phyloP scores from a whole-genome alignment of 2,113 vertebrate species.

The Trachemys scripta region DNA sequence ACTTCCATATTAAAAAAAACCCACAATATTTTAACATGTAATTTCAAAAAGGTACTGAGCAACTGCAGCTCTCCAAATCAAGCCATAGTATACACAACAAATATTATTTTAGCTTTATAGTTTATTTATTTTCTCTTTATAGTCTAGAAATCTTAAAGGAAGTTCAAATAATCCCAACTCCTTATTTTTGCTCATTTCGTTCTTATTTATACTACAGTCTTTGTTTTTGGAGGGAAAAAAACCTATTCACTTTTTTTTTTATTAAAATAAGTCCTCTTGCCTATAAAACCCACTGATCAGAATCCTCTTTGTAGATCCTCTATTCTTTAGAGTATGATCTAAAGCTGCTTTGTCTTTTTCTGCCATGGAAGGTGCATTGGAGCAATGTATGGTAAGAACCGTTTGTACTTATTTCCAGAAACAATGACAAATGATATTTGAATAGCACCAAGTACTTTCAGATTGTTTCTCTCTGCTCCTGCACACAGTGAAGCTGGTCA shows the following conservation, averaged over 20 bases:
- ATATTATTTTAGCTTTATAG: not conserved
- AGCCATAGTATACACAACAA: not conserved
- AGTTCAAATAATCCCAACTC: not conserved
- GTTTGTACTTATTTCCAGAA: not conserved
- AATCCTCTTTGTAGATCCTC: not conserved
- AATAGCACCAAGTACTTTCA: not conserved
- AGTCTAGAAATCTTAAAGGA: not conserved
- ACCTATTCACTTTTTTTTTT: not conserved
- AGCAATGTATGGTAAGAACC: fast-evolving
- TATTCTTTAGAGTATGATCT: not conserved
- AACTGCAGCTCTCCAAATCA: not conserved
- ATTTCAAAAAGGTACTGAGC: not conserved
- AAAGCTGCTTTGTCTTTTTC: not conserved
- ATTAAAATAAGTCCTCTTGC: not conserved
- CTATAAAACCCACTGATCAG: not conserved
- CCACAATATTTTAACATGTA: not conserved
- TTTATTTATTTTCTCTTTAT: not conserved
- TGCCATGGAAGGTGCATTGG: not conserved
- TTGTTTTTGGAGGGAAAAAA: not conserved
- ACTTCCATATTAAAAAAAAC: not conserved
- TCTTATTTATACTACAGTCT: not conserved
- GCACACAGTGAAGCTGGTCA: not conserved
- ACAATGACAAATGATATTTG: not conserved
- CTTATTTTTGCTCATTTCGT: not conserved
- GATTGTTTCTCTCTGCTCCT: not conserved